These are phyloP conservation scores for Myzus persicae DNA, from an alignment of 1,140 invertebrate genomes.

Conservation along the genomic window DNA sequence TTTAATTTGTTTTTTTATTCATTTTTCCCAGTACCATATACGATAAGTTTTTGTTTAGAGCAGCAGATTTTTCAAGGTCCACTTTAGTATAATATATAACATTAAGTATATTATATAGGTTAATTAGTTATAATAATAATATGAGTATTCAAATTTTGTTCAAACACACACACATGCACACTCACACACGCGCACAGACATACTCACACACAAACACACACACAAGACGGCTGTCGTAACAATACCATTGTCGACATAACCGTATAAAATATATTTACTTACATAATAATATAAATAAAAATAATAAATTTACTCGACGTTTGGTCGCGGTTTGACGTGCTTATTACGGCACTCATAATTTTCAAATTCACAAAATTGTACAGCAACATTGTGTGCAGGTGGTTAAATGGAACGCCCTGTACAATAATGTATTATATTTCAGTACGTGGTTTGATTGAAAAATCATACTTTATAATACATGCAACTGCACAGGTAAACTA, in stretches of 20 bases:
- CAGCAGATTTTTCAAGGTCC: neutral
- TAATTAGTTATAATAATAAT: no score
- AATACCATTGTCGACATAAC: neutral
- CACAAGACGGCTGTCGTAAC: neutral
- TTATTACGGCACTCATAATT: neutral
- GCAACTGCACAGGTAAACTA: neutral
- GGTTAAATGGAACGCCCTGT: neutral
- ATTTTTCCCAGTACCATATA: neutral
- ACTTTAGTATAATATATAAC: neutral
- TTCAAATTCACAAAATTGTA: neutral
- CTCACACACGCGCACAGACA: no score
- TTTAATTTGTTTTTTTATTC: neutral
- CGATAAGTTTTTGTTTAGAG: neutral
- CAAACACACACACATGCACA: neutral
- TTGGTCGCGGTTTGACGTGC: neutral
- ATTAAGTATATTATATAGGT: neutral
- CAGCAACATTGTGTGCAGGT: neutral
- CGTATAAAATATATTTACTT: neutral
- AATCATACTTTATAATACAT: neutral
- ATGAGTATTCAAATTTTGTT: no score
- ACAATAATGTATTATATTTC: neutral
- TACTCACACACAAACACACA: no score
- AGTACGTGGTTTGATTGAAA: slow-evolving; percentile 3
- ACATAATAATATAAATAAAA: neutral
- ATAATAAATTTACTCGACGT: neutral